Percentiles rank a stretch among this genome's conserved stretches.
phyloP scores from a whole-genome alignment of 2,113 vertebrate species.

The Empidonax alnorum region DNA sequence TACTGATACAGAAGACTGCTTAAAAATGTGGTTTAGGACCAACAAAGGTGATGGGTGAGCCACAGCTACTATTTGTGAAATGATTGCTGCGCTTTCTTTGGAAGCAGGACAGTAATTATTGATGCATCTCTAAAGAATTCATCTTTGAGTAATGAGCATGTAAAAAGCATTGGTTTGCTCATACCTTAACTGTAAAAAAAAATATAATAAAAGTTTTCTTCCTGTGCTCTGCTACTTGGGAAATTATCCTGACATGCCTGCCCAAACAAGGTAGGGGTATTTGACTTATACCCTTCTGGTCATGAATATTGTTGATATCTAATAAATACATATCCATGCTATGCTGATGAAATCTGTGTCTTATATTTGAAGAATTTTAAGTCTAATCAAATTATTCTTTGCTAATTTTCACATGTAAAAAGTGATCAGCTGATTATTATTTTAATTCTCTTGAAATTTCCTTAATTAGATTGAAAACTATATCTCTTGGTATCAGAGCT shows the following conservation, averaged over 20 bases:
- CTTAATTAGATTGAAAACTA: neutral
- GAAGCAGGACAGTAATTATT: neutral
- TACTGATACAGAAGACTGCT: neutral
- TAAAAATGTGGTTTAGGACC: neutral
- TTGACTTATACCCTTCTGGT: neutral
- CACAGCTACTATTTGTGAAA: neutral
- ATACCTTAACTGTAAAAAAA: neutral
- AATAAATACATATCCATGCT: neutral
- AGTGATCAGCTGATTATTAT: neutral
- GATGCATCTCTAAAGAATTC: neutral
- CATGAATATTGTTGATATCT: neutral
- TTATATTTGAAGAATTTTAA: neutral
- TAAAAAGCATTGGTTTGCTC: neutral
- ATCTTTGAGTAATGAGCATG: neutral
- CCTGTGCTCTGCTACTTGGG: neutral
- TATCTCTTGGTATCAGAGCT: neutral
- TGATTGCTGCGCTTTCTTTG: neutral
- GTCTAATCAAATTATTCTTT: neutral
- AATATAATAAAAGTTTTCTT: neutral
- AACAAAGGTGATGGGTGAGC: neutral
- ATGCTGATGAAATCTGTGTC: neutral
- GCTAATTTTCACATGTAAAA: neutral
- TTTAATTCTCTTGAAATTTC: neutral
- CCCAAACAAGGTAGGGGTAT: neutral
- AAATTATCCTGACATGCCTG: neutral